These are phyloP conservation scores for Cariama cristata DNA, from an alignment of 2,113 vertebrate species.

Conservation along the genomic window DNA sequence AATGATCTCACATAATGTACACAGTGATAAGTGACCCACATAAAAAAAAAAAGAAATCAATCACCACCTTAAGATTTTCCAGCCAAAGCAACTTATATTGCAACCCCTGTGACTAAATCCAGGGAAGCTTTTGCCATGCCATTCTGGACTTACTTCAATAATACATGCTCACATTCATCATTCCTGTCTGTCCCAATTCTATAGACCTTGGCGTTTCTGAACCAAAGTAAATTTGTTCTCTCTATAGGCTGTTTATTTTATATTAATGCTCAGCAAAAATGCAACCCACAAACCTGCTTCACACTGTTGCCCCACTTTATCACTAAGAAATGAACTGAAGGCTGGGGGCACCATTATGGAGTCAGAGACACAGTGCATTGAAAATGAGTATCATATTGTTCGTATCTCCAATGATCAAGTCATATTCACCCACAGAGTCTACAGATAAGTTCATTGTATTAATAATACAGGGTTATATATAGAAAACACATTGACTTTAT, in stretches of 20 bases:
- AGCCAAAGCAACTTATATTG: not conserved
- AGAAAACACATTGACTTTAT: slow-evolving; percentile 30
- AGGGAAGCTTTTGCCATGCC: not conserved
- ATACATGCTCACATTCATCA: slow-evolving; percentile 26
- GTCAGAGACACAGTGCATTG: not conserved
- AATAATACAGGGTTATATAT: slow-evolving; percentile 28
- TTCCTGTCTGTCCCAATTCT: not conserved
- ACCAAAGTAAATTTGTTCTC: slow-evolving; percentile 12
- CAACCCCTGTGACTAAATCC: not conserved
- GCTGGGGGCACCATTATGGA: not conserved
- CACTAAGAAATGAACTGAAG: slow-evolving; percentile 14
- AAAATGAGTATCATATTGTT: slow-evolving; percentile 39
- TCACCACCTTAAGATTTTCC: not conserved
- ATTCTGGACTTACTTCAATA: slow-evolving; percentile 27
- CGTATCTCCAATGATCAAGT: slow-evolving; percentile 7
- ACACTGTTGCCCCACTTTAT: slow-evolving; percentile 4
- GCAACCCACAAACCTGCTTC: slow-evolving; percentile 1
- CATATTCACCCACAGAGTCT: slow-evolving; percentile 36
- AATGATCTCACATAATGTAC: not conserved
- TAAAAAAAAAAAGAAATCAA: not conserved
- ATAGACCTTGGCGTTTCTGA: slow-evolving; percentile 19
- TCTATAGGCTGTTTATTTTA: slow-evolving; percentile 38
- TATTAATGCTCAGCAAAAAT: not conserved
- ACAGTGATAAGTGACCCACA: slow-evolving; percentile 25
- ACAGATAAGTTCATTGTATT: slow-evolving; percentile 53